Conservation (phyloP, 2,797 vertebrate genomes). For the Amphiprion clarkii region DNA sequence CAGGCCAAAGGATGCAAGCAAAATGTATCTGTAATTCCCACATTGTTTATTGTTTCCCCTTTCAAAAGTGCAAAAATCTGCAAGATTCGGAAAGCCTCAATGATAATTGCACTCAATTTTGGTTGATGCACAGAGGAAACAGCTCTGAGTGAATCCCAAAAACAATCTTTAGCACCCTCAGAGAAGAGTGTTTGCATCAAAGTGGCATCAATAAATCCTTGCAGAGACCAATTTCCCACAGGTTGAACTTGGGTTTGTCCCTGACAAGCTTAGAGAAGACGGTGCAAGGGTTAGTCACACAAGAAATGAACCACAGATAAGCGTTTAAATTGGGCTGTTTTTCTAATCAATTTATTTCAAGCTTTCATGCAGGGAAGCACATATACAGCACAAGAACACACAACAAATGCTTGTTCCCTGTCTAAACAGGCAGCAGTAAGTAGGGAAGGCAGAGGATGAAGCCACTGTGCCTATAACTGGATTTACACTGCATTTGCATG, state of each 20-base stretch:
- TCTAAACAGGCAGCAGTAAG: slow-evolving; percentile 13
- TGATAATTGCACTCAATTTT: slow-evolving; percentile 72
- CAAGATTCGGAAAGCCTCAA: slow-evolving; percentile 36
- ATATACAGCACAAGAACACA: not conserved
- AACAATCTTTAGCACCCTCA: slow-evolving; percentile 63
- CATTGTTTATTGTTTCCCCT: slow-evolving; percentile 64
- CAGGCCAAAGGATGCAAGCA: slow-evolving; percentile 59
- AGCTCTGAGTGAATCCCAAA: slow-evolving; percentile 63
- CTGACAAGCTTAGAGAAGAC: slow-evolving; percentile 27
- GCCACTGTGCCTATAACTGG: slow-evolving; percentile 30
- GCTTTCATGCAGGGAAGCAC: slow-evolving; percentile 5
- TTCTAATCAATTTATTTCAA: slow-evolving; percentile 28
- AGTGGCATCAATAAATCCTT: slow-evolving; percentile 58
- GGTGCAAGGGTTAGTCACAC: slow-evolving; percentile 18
- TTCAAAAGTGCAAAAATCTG: slow-evolving; percentile 55
- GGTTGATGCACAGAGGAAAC: slow-evolving; percentile 57
- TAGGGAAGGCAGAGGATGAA: slow-evolving; percentile 24
- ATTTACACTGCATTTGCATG: slow-evolving; percentile 65
- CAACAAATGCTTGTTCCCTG: slow-evolving; percentile 27
- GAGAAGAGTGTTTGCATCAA: slow-evolving; percentile 70
- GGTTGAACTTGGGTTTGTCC: slow-evolving; percentile 64
- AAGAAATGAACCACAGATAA: slow-evolving; percentile 22
- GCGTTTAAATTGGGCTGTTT: slow-evolving; percentile 13
- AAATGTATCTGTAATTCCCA: slow-evolving; percentile 77
- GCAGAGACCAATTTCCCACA: slow-evolving; percentile 66